Base-by-base conservation (phyloP, 1,140 invertebrate species). In the Mamestra configurata region DNA sequence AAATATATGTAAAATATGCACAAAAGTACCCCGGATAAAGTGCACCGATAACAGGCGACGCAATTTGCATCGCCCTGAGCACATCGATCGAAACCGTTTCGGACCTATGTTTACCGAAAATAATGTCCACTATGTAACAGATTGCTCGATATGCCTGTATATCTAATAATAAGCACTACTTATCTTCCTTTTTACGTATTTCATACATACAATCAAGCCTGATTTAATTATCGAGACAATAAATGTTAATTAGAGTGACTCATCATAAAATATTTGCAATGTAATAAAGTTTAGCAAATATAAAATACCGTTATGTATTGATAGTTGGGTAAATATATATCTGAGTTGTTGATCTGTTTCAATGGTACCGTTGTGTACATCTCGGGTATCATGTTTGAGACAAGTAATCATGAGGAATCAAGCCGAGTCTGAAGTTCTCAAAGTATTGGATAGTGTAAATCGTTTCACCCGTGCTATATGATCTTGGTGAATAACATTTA, bases 1-100 rank as follows among this genome's bases (percentile, higher is more conserved):
- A 92, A 92, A 92, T 91, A 89, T 92, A 90, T 92, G 87, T 92
- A 92, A 93, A 93, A 93, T 92, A 92, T 91, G 90, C 88, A 87
- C 88, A 89, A 90, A 91, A 90, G 89, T 88, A 90, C 81, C 84
- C 90, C 85, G 91, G 90, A 94, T 93, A 91, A 94, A 93, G 90
- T 94, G 89, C 90, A 89, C 79, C 86, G 91, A 94, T 94, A 94
- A 90, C 82, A 87, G 87, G 86, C 88, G 87, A 93, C 89, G 90
- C 88, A 93, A 93, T 93, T 93, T 93, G 87, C 91, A 94, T 93
- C 86, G 92, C 91, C 88, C 78, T 78, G 82, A 88, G 91, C 91
- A 70, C 84, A 86, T 83, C 78, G 86, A 80, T 85, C 77, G 83
- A 82, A 82, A 85, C 73, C 81, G 84, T 90, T 79, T 90, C 82